Evolutionary conservation across 2,113 vertebrate species (phyloP), one percentile per base, ranked within the genome.

Genomic region (Lonchura striata): DNA sequence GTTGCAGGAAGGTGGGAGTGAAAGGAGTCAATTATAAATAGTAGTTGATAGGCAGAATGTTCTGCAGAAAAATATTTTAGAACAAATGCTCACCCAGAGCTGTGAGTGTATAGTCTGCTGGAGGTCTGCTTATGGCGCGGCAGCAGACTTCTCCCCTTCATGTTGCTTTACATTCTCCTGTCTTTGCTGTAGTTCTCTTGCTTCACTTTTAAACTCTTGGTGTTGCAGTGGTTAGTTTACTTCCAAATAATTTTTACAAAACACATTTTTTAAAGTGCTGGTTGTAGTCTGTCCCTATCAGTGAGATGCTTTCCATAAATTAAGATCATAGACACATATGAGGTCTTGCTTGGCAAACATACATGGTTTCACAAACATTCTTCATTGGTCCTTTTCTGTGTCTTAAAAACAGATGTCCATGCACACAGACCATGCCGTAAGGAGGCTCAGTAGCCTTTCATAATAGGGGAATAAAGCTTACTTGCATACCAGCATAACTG

Each of bases 361-460:
- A 47, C 13, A 1, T 41, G 64, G 47, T 93, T 96, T 93, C 91
- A 88, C 64, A 88, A 93, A 44, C 47, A 30, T 86, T 83, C 49
- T 66, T 88, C 76, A 75, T 88, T 92, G 71, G 92, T 95, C 60
- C 91, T 42, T 68, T 63, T 52, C 82, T 92, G 22, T 85, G 77
- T 88, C 78, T 92, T 85, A 78, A 88, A 90, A 95, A 64, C 88
- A 95, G 82, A 95, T 92, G 91, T 94, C 71, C 5, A 0, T 86
- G 70, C 59, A 25, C 65, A 37, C 37, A 90, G 69, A n/a, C 9
- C 14, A 7, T 74, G 69, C 41, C 25, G 1, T 54, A 76, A 66
- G 65, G 39, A 89, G 79, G 31, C 69, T 93, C 66, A 65, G 0
- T 16, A 76, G 28, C 41, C 80, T 88, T 95, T 92, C 71, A 1